Percentiles rank a stretch among this genome's conserved stretches.
Evolutionary conservation across 2,888 invertebrate species (phyloP).

Genomic region (Xylocampa areola): DNA sequence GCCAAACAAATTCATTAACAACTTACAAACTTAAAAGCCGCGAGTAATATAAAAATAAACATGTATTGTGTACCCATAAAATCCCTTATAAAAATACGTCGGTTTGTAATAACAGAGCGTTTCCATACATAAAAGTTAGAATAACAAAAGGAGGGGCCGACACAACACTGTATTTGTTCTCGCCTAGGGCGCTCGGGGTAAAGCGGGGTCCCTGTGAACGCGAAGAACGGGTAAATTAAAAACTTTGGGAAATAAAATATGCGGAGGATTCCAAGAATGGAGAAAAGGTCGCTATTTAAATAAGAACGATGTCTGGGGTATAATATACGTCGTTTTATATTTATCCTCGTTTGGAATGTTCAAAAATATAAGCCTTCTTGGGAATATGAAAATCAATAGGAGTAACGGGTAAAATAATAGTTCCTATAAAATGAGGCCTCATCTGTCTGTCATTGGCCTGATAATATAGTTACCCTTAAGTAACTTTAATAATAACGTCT

Average conservation of each 20-base stretch:
- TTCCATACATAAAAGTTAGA: constrained; percentile 65
- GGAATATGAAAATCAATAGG: too few species aligned
- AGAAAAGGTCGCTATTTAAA: too few species aligned
- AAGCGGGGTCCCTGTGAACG: constrained; percentile 26
- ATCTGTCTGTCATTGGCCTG: too few species aligned
- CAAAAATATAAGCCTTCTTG: too few species aligned
- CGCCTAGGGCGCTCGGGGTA: constrained; percentile 46
- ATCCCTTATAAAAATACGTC: constrained; percentile 62
- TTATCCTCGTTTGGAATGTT: too few species aligned
- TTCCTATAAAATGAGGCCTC: too few species aligned
- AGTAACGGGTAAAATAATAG: too few species aligned
- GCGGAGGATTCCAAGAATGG: not conserved
- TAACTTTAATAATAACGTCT: too few species aligned
- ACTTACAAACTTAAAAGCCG: constrained; percentile 10
- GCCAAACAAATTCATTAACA: constrained; percentile 22
- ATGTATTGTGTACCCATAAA: constrained; percentile 38
- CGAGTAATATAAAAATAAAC: constrained; percentile 29
- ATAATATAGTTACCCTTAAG: too few species aligned
- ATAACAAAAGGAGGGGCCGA: constrained; percentile 66
- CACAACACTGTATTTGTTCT: constrained; percentile 65
- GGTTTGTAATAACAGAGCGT: constrained; percentile 61
- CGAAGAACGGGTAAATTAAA: constrained; percentile 26
- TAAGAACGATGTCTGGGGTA: too few species aligned
- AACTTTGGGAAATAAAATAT: too few species aligned
- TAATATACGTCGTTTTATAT: too few species aligned